phyloP scores from a whole-genome alignment of 2,888 invertebrate species.

The Trimorus sp. region DNA sequence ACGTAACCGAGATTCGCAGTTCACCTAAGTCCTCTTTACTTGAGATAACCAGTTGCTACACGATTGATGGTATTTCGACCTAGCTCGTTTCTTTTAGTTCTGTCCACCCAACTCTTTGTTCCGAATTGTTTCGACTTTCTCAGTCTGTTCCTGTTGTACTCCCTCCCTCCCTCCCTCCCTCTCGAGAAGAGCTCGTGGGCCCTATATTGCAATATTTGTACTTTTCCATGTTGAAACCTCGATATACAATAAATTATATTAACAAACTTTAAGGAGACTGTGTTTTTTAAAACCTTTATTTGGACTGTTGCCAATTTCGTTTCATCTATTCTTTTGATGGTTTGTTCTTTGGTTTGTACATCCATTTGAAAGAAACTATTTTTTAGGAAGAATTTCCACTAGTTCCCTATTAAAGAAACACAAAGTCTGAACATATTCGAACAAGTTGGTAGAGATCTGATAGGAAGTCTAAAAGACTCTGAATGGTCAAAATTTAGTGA shows the following conservation, averaged over 20 bases:
- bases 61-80: neutral
- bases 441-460: too few species aligned
- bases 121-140: constrained; percentile 38
- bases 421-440: too few species aligned
- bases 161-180: constrained; percentile 74
- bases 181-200: constrained; percentile 81
- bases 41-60: too few species aligned
- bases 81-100: constrained; percentile 36
- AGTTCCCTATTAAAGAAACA: too few species aligned
- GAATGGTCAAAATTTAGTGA: too few species aligned
- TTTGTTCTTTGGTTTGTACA: neutral
- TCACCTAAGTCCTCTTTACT: neutral
- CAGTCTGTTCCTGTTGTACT: constrained; percentile 52
- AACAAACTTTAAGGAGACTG: constrained; percentile 78
- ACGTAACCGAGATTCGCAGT: constrained; percentile 47
- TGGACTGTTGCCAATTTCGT: neutral
- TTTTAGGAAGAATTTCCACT: too few species aligned
- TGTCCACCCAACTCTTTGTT: constrained; percentile 16
- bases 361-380: too few species aligned
- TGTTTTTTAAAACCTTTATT: constrained; percentile 45
- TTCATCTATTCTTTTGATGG: neutral
- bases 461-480: too few species aligned
- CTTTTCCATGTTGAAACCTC: constrained; percentile 82
- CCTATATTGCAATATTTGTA: constrained; percentile 82
- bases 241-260: constrained; percentile 82